Evolutionary conservation across 1,140 invertebrate genomes (phyloP).

Genomic region (Parapsyche elsis): DNA sequence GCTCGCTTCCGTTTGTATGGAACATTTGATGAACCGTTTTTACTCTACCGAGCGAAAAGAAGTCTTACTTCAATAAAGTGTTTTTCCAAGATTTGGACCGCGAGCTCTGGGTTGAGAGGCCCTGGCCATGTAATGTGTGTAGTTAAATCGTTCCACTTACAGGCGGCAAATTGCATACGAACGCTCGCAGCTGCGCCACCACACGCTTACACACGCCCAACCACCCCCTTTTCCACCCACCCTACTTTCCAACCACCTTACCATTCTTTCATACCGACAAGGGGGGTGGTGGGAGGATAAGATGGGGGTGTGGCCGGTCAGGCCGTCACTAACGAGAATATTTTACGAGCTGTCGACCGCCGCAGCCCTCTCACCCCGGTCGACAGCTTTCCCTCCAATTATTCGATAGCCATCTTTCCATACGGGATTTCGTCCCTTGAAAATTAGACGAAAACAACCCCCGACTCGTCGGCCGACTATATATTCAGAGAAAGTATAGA

Average conservation of each 20-base stretch:
- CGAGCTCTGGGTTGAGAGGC: constrained; percentile 23
- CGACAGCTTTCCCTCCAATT: constrained; percentile 23
- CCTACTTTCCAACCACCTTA: not conserved
- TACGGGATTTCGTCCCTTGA: not conserved
- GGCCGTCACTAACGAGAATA: constrained; percentile 31
- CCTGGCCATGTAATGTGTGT: constrained; percentile 49
- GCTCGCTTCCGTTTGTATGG: too few relatives aligned
- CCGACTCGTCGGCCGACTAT: too few relatives aligned
- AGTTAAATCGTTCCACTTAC: constrained; percentile 56
- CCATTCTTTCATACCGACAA: constrained; percentile 17
- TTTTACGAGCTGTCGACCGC: constrained; percentile 42
- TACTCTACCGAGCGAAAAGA: too few relatives aligned
- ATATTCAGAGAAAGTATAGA: too few relatives aligned
- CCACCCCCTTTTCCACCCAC: not conserved
- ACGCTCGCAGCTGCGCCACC: constrained; percentile 52
- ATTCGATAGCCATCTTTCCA: constrained; percentile 13
- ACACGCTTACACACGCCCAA: constrained; percentile 7
- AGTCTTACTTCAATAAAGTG: too few relatives aligned
- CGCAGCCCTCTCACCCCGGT: not conserved
- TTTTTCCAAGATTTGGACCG: not conserved
- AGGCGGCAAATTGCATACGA: constrained; percentile 56
- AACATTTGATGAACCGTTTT: too few relatives aligned
- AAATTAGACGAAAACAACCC: constrained; percentile 20
- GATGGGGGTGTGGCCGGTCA: not conserved
- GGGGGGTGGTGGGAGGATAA: not conserved